Evolutionary conservation across 2,888 invertebrate species (phyloP), one percentile per base, ranked within the genome.

Genomic region (Amblyjoppa fuscipennis): DNA sequence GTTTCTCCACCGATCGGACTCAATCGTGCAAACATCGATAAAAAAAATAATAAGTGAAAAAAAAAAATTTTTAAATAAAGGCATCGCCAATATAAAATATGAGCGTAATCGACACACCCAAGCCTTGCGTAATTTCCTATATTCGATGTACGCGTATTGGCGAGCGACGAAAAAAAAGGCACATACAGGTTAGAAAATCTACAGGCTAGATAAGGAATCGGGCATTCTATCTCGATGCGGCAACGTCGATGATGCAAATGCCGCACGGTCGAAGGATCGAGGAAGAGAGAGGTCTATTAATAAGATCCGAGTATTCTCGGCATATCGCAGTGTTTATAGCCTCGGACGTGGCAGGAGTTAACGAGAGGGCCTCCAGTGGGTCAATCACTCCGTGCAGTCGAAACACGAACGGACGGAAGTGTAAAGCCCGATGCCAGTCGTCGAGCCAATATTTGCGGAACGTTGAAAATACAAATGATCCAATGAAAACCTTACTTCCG

Each of bases 271-370:
- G 56, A 56, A 71, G 51, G 13, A 34, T n/a, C 59, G n/a, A 28
- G n/a, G 53, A 11, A 56, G 71, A 34, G 31, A 49, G 68, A 69
- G 28, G 83, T 73, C 85, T 86, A 86, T 86, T 86, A 86, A 86
- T 86, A 86, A 83, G 81, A 83, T 73, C 80, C 73, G 76, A 76
- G 61, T 76, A 86, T 77, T 81, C 31, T 41, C 51, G 64, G 73
- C 76, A 68, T 41, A 66, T 59, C 45, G 61, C 81, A 77, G 78
- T 86, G 78, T 86, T 83, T 86, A 86, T 83, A 86, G 81, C 61
- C 69, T 76, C 9, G 49, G 38, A 51, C 51, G 38, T 59, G 45
- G 51, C 31, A 71, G 66, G 45, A 76, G 70, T 76, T 70, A 69
- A 69, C 75, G 70, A 76, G 77, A 3, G 25, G 61, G 53, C 59